These are phyloP conservation scores for Parasteatoda lunata DNA, from an alignment of 2,888 invertebrate species.

Conservation along the genomic window DNA sequence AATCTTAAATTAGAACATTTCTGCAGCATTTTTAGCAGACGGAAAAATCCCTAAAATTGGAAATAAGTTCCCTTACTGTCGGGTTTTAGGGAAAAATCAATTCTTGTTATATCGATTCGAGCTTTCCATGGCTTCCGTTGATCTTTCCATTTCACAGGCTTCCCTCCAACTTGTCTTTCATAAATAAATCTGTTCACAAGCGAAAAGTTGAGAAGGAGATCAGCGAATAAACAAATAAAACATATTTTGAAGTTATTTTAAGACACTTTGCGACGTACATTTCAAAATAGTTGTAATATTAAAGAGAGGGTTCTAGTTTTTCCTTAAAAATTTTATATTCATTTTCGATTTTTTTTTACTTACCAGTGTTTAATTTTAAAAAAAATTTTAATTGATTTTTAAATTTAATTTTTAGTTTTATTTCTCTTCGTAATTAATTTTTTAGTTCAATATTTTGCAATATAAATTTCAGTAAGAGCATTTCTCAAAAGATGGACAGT, in stretches of 20 bases:
- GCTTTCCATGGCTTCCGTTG: constrained; percentile 31
- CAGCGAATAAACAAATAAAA: background rate
- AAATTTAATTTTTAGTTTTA: no score
- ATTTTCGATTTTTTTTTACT: background rate
- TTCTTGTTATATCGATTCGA: constrained; percentile 16
- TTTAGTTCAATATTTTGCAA: no score
- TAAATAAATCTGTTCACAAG: background rate
- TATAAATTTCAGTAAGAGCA: no score
- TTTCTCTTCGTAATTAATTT: no score
- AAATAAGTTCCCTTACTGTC: background rate
- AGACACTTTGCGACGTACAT: background rate
- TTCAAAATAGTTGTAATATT: background rate
- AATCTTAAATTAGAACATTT: background rate
- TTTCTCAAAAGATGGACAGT: no score
- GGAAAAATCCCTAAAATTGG: background rate
- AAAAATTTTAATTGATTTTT: no score
- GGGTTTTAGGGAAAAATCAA: background rate
- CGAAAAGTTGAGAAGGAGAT: background rate
- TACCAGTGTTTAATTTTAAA: background rate
- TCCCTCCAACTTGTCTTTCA: constrained; percentile 3
- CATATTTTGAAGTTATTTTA: background rate
- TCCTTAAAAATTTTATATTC: background rate
- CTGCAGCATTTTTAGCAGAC: background rate
- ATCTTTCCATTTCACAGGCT: constrained; percentile 23
- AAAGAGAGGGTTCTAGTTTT: background rate